These are phyloP conservation scores for Muscicapa adusta DNA, from an alignment of 2,113 vertebrate genomes.

Conservation along the genomic window DNA sequence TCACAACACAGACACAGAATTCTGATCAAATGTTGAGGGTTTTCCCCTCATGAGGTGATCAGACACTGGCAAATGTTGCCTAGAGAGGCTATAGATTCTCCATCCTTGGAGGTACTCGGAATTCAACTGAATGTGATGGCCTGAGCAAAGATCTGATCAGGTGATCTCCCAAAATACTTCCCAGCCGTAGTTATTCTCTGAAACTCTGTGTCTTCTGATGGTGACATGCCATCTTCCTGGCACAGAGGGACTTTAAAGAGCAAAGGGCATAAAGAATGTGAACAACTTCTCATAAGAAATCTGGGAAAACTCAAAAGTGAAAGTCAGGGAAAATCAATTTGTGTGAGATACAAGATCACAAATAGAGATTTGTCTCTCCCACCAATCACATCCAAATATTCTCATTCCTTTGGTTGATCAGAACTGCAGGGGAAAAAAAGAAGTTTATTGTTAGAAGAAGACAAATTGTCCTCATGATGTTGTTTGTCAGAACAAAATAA, in stretches of 20 bases:
- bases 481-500: background rate
- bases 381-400: background rate
- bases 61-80: background rate
- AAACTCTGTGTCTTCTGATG: background rate
- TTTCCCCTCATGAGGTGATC: accelerated
- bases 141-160: background rate
- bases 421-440: accelerated
- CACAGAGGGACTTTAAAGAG: background rate
- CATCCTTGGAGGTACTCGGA: background rate
- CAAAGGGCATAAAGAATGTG: background rate
- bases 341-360: background rate
- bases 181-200: background rate
- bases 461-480: background rate
- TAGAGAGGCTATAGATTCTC: background rate
- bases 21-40: accelerated
- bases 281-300: background rate
- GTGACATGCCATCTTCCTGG: background rate
- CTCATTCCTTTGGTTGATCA: background rate
- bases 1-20: background rate
- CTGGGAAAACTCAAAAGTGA: background rate
- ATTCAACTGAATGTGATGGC: background rate
- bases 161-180: background rate
- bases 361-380: background rate
- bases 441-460: background rate
- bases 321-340: background rate